A percentile compares a stretch with the other conserved stretches of the same genome.
phyloP scores from a whole-genome alignment of 2,888 invertebrate species.

The Yponomeuta cagnagella region DNA sequence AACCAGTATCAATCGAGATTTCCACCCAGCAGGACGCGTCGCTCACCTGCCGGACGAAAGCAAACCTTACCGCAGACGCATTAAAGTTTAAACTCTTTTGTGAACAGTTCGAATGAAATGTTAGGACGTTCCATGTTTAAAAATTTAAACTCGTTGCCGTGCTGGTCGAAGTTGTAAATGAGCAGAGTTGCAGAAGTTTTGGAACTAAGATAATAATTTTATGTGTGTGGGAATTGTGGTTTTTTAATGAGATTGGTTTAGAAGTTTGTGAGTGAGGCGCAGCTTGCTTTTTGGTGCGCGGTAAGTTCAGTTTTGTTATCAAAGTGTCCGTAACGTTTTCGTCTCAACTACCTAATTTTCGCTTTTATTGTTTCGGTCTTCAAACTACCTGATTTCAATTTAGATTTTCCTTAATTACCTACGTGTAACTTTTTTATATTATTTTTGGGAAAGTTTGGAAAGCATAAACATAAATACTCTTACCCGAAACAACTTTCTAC shows the following conservation, averaged over 20 bases:
- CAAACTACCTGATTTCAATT: too few species aligned
- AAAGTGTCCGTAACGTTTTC: neutral
- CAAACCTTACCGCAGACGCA: neutral
- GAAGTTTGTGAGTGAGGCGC: neutral
- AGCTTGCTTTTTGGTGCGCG: neutral
- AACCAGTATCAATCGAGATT: neutral
- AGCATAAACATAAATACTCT: too few species aligned
- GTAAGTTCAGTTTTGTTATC: neutral
- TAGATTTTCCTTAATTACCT: too few species aligned
- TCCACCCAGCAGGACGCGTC: neutral
- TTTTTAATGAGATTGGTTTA: neutral
- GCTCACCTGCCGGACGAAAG: neutral
- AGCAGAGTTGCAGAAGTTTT: neutral
- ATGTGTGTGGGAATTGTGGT: neutral
- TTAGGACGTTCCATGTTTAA: neutral
- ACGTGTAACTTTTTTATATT: too few species aligned
- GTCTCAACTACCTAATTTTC: neutral
- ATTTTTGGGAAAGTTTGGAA: too few species aligned
- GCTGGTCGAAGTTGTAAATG: neutral
- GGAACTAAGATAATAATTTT: neutral
- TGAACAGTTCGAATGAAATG: neutral
- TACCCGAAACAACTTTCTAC: too few species aligned
- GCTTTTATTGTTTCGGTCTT: too few species aligned
- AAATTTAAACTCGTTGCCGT: neutral
- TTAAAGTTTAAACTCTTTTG: neutral